Evolutionary conservation across 2,888 invertebrate species (phyloP).

Genomic region (Harpalus rubripes): DNA sequence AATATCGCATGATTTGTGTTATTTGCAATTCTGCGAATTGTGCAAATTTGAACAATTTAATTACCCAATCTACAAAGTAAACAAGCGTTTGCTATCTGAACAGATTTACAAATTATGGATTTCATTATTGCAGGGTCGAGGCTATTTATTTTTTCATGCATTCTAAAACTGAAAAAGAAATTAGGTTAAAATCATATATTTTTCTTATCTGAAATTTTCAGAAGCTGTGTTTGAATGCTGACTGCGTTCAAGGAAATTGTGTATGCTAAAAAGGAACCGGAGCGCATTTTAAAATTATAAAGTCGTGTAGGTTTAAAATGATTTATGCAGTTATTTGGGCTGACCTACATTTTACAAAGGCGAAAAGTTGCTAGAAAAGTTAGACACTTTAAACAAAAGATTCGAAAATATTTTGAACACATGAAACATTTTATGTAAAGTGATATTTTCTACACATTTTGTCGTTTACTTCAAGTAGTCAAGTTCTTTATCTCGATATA

Average conservation of each 20-base stretch:
- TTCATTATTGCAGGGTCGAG: neutral
- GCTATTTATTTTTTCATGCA: constrained; percentile 3
- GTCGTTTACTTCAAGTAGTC: too few species aligned
- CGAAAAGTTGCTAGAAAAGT: constrained; percentile 6
- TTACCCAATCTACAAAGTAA: neutral
- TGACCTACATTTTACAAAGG: constrained; percentile 21
- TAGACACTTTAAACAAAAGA: constrained; percentile 5
- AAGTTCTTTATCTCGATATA: too few species aligned
- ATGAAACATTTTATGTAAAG: neutral
- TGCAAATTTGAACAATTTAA: neutral
- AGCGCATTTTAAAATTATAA: constrained; percentile 23
- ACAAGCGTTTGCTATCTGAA: neutral
- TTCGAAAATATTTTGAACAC: neutral
- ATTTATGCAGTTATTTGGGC: constrained; percentile 27
- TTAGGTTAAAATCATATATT: constrained; percentile 23
- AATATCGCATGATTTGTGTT: neutral
- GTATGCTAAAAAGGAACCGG: constrained; percentile 27
- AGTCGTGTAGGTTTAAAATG: constrained; percentile 27
- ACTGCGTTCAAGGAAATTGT: constrained; percentile 39
- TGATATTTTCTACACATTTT: too few species aligned
- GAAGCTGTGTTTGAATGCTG: constrained; percentile 43
- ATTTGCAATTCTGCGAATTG: neutral
- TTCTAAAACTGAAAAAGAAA: neutral
- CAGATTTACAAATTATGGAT: neutral
- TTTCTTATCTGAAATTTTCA: constrained; percentile 41